Evolutionary conservation across 1,140 invertebrate species (phyloP).

Genomic region (Drosophila takahashii): DNA sequence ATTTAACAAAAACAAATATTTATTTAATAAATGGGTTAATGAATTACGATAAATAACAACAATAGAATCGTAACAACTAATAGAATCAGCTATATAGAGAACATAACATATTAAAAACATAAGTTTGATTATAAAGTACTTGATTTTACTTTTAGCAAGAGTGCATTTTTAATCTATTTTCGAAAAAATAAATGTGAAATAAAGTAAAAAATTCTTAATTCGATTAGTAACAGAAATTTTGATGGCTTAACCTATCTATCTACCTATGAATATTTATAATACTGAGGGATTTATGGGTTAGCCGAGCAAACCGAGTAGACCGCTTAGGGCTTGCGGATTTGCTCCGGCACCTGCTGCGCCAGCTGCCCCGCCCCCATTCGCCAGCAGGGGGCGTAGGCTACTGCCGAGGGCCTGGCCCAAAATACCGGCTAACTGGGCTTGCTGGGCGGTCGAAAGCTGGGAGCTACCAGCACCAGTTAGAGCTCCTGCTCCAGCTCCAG

Average conservation of each 20-base stretch:
- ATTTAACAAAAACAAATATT: no score
- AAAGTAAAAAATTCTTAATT: no score
- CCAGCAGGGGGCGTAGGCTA: constrained; percentile 60
- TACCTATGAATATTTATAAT: neutral
- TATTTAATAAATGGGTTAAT: no score
- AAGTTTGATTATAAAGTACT: no score
- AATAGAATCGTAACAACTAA: no score
- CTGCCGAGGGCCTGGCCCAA: constrained; percentile 68
- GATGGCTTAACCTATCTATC: neutral
- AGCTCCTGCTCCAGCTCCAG: constrained; percentile 2
- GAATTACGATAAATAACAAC: no score
- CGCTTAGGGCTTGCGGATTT: constrained; percentile 53
- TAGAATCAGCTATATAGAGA: no score
- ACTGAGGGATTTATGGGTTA: constrained; percentile 27
- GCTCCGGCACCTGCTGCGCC: constrained; percentile 12
- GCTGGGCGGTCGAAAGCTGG: constrained; percentile 52
- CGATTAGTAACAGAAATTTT: neutral
- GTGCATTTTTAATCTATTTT: no score
- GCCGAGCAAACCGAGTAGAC: constrained; percentile 52
- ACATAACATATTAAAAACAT: no score
- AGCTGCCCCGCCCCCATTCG: constrained; percentile 51
- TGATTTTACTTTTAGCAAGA: no score
- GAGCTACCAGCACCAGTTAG: constrained; percentile 19
- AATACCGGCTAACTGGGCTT: constrained; percentile 61
- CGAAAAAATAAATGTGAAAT: no score